A percentile compares a stretch with the other conserved stretches of the same genome.
phyloP scores from a whole-genome alignment of 2,797 vertebrate species.

The Gila robusta region DNA sequence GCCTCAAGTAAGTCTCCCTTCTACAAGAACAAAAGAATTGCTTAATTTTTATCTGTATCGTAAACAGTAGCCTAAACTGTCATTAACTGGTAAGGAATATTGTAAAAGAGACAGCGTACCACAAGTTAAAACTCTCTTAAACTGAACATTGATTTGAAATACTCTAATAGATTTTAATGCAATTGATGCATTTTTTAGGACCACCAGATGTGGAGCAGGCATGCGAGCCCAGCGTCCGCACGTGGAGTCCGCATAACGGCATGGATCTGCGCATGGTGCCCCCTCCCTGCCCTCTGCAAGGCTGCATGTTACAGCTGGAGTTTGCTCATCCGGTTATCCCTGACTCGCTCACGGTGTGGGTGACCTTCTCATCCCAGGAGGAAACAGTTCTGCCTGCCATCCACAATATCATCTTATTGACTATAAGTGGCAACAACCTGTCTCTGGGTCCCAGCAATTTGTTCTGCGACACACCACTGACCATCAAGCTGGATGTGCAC shows the following conservation, averaged over 20 bases:
- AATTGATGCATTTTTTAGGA: conserved; percentile 71
- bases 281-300: conserved; percentile 91
- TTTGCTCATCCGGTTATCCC: conserved; percentile 88
- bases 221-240: conserved; percentile 95
- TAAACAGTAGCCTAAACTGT: conserved; percentile 32
- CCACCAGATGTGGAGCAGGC: conserved; percentile 97
- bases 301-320: conserved; percentile 95
- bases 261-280: conserved; percentile 82
- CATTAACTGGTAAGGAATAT: not conserved
- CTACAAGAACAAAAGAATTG: conserved; percentile 44
- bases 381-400: conserved; percentile 91
- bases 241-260: conserved; percentile 94
- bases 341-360: conserved; percentile 93
- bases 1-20: conserved; percentile 26
- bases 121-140: not conserved
- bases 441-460: conserved; percentile 93
- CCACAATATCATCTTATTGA: conserved; percentile 91
- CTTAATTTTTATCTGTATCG: conserved; percentile 31
- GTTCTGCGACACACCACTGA: conserved; percentile 94
- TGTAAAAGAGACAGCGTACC: not conserved
- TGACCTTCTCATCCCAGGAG: conserved; percentile 92
- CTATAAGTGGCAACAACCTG: conserved; percentile 87
- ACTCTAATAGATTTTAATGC: conserved; percentile 16
- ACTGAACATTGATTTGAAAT: not conserved
- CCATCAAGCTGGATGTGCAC: conserved; percentile 85